Percentiles rank a stretch among this genome's conserved stretches.
Conservation (phyloP, 2,113 vertebrate species). For the Carettochelys insculpta region DNA sequence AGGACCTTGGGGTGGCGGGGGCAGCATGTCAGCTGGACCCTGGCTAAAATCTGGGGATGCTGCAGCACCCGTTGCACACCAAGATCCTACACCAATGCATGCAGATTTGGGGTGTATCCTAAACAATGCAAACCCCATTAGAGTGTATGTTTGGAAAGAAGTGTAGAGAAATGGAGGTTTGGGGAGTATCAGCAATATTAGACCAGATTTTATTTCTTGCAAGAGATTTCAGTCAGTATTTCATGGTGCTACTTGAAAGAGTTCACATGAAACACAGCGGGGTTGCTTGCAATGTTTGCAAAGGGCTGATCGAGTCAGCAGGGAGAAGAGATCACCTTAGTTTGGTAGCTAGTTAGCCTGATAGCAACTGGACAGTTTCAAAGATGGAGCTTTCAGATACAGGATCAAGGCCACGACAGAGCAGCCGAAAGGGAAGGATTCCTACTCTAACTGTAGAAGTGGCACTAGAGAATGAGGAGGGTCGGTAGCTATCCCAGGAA, state of each 20-base stretch:
- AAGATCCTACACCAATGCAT: background rate
- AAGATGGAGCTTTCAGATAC: background rate
- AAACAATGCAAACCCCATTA: rapidly evolving
- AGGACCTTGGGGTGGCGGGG: no score
- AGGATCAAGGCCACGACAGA: background rate
- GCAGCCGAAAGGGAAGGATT: background rate
- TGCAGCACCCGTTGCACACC: no score
- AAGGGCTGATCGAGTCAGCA: background rate
- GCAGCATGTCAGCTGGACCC: no score
- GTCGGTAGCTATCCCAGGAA: background rate
- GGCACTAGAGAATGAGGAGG: background rate
- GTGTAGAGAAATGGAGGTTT: background rate
- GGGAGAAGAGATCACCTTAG: background rate
- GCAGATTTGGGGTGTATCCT: background rate
- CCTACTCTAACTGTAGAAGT: background rate
- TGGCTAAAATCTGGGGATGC: no score
- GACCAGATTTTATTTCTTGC: background rate
- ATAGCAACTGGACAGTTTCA: background rate
- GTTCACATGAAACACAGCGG: background rate
- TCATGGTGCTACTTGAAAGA: background rate
- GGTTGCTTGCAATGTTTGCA: background rate
- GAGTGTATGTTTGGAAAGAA: background rate
- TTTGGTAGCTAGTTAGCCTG: background rate
- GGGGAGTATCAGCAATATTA: background rate
- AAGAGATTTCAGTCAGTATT: background rate